Conservation (phyloP, 2,113 vertebrate species). For the Hypanus sabinus region DNA sequence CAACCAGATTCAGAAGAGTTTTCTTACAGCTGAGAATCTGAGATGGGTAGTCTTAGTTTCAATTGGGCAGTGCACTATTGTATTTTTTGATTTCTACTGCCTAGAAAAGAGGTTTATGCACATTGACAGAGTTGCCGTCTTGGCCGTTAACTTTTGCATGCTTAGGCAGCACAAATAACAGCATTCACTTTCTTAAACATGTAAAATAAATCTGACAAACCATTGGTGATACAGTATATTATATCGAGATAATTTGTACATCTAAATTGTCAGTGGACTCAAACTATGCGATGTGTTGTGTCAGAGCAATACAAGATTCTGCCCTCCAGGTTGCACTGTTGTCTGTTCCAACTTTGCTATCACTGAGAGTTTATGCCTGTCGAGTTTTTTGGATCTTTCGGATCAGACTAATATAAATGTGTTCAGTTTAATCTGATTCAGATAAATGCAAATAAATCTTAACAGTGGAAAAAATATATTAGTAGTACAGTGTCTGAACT, state of each 20-base stretch:
- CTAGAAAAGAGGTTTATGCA: not conserved
- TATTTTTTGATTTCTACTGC: not conserved
- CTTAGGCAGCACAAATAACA: not conserved
- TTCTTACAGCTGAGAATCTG: not conserved
- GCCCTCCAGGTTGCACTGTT: not conserved
- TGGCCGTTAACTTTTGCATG: not conserved
- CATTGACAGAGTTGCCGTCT: not conserved
- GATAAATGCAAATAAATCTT: not conserved
- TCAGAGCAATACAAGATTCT: not conserved
- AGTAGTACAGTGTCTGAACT: not conserved
- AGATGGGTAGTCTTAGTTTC: not conserved
- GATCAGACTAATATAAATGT: not conserved
- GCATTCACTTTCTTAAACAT: not conserved
- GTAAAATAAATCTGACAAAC: not conserved
- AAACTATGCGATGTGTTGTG: not conserved
- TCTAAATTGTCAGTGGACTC: not conserved
- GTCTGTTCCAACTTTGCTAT: not conserved
- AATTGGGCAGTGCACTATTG: not conserved
- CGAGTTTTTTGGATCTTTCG: not conserved
- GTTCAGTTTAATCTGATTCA: not conserved
- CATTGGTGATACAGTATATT: not conserved
- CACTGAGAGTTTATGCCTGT: not conserved
- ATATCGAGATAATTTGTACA: not conserved
- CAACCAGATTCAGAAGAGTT: not conserved
- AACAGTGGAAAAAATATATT: not conserved